Percentiles rank a stretch among this genome's conserved stretches.
Conservation (phyloP, 2,888 invertebrate genomes). For the Thyatira batis region DNA sequence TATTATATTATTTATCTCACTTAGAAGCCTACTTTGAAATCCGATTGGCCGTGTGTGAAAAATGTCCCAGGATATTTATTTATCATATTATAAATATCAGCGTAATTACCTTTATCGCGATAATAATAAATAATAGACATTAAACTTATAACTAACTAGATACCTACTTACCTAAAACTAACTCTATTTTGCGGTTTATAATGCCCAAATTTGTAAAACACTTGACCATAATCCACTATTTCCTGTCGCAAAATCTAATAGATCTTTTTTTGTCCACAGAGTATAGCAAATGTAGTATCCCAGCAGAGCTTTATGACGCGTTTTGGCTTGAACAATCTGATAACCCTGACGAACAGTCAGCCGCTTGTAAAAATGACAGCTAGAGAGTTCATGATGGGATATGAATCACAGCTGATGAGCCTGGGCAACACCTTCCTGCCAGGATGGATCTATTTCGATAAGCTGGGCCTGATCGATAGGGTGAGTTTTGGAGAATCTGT, state of each 20-base stretch:
- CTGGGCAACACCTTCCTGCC: conserved; percentile 92
- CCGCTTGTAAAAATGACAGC: conserved; percentile 92
- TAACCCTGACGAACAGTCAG: conserved; percentile 85
- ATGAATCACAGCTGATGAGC: conserved; percentile 90
- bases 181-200: too few relatives aligned
- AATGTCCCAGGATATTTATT: too few relatives aligned
- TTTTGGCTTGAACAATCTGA: conserved; percentile 87
- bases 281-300: conserved; percentile 90
- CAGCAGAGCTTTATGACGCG: conserved; percentile 85
- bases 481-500: conserved; percentile 80
- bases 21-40: too few relatives aligned
- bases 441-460: conserved; percentile 93
- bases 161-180: too few relatives aligned
- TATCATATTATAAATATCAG: too few relatives aligned
- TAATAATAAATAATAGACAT: too few relatives aligned
- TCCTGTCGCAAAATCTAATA: neutral
- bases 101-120: too few relatives aligned
- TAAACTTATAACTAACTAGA: too few relatives aligned
- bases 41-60: too few relatives aligned
- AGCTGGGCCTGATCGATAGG: conserved; percentile 93
- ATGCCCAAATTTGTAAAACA: too few relatives aligned
- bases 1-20: too few relatives aligned
- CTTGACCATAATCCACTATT: too few relatives aligned
- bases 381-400: conserved; percentile 94
- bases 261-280: conserved; percentile 75